Conservation (phyloP, 2,797 vertebrate species). For the Coregonus sp. region DNA sequence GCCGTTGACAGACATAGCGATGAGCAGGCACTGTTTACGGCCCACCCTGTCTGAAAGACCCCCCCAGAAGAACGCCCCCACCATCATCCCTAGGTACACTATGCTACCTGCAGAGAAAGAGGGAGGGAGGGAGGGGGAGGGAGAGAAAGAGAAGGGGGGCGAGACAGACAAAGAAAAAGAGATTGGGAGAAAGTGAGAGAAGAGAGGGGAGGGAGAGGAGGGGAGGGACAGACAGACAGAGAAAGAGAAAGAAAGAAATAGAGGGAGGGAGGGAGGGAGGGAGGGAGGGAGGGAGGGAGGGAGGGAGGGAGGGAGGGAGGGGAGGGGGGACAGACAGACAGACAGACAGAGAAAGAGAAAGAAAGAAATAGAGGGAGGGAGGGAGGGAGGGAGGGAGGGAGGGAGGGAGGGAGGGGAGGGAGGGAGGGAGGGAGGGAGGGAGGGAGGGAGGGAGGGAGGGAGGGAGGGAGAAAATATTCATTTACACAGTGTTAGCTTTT, state of each 20-base stretch:
- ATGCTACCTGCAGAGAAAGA: constrained; percentile 84
- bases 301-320: neutral
- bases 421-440: neutral
- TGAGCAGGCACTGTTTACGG: constrained; percentile 90
- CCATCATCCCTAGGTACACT: constrained; percentile 97
- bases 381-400: neutral
- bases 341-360: neutral
- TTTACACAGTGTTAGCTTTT: neutral
- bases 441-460: neutral
- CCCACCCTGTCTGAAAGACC: constrained; percentile 93
- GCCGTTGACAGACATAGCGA: constrained; percentile 95
- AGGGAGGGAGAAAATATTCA: neutral
- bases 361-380: neutral
- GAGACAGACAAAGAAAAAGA: neutral
- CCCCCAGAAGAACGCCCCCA: constrained; percentile 96
- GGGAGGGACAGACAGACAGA: neutral
- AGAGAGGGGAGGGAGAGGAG: neutral
- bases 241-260: neutral
- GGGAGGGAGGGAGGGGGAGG: neutral
- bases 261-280: neutral
- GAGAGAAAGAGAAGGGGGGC: constrained; percentile 15
- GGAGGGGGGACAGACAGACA: constrained; percentile 2
- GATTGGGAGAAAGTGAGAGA: neutral
- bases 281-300: neutral
- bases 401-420: neutral